Evolutionary conservation across 2,888 invertebrate genomes (phyloP).

Genomic region (Caenorhabditis japonica): DNA sequence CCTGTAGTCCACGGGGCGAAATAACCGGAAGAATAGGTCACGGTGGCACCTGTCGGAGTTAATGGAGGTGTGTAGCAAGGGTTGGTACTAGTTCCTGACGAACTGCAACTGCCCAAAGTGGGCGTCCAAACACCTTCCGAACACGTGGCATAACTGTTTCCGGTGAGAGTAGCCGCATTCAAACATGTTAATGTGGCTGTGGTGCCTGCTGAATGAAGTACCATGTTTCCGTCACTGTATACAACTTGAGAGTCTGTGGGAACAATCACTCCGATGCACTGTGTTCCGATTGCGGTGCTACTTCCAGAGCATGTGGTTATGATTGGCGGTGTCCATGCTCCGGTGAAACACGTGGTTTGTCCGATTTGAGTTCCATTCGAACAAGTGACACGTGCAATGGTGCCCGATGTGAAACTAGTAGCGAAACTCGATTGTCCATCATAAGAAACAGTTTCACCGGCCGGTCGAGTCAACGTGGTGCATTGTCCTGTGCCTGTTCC

Average conservation of each 20-base stretch:
- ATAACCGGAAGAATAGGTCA: constrained; percentile 47
- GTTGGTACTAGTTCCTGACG: constrained; percentile 13
- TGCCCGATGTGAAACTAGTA: constrained; percentile 52
- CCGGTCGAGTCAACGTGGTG: constrained; percentile 30
- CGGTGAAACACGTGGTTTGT: constrained; percentile 27
- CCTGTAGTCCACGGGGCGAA: constrained; percentile 53
- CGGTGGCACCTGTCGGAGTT: constrained; percentile 46
- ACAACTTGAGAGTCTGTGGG: constrained; percentile 32
- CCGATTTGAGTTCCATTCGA: constrained; percentile 53
- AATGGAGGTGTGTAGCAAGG: constrained; percentile 49
- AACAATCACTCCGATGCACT: constrained; percentile 38
- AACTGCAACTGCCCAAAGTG: constrained; percentile 38
- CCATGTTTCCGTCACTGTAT: constrained; percentile 39
- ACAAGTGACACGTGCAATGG: constrained; percentile 60
- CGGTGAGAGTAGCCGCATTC: constrained; percentile 21
- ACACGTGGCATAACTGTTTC: constrained; percentile 38
- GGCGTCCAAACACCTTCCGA: constrained; percentile 50
- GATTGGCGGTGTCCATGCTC: constrained; percentile 43
- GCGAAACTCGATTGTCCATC: constrained; percentile 31
- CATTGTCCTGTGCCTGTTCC: constrained; percentile 22
- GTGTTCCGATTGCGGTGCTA: constrained; percentile 18
- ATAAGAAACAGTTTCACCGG: constrained; percentile 53
- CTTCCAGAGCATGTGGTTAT: constrained; percentile 31
- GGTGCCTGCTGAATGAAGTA: constrained; percentile 25
- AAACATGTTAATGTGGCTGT: constrained; percentile 39